phyloP scores from a whole-genome alignment of 1,140 invertebrate genomes.

The Charaxes varanes region DNA sequence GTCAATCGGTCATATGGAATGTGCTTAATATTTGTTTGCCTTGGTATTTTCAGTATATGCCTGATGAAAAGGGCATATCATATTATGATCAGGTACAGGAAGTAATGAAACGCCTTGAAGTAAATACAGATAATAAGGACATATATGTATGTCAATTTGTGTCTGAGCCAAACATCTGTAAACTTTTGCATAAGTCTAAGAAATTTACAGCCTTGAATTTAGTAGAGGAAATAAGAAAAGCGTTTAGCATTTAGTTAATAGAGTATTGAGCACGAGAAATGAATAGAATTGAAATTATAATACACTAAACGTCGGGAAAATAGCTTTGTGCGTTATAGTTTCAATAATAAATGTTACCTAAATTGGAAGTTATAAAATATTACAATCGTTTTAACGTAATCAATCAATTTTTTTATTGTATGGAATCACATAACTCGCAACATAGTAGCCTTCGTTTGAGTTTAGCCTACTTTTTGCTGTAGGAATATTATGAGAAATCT shows the following conservation, averaged over 20 bases:
- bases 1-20: slow-evolving; percentile 56
- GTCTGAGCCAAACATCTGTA: slow-evolving; percentile 40
- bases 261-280: slow-evolving; percentile 20
- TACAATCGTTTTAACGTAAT: no score
- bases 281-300: no score
- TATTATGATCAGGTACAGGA: slow-evolving; percentile 35
- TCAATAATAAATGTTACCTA: no score
- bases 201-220: slow-evolving; percentile 49
- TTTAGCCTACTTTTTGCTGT: no score
- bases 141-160: slow-evolving; percentile 56
- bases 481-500: no score
- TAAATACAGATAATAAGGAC: slow-evolving; percentile 50
- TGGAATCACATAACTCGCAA: no score
- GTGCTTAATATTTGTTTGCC: slow-evolving; percentile 55
- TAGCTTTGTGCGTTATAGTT: no score
- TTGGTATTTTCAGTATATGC: slow-evolving; percentile 47
- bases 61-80: slow-evolving; percentile 36
- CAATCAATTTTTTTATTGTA: no score
- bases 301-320: no score
- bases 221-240: slow-evolving; percentile 33
- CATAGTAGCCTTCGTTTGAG: no score
- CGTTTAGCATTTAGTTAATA: no score
- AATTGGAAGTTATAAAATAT: no score
- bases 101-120: slow-evolving; percentile 37
- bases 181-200: slow-evolving; percentile 48